These are phyloP conservation scores for Clarias platycephalus DNA, from an alignment of 2,797 vertebrate species.

Conservation along the genomic window DNA sequence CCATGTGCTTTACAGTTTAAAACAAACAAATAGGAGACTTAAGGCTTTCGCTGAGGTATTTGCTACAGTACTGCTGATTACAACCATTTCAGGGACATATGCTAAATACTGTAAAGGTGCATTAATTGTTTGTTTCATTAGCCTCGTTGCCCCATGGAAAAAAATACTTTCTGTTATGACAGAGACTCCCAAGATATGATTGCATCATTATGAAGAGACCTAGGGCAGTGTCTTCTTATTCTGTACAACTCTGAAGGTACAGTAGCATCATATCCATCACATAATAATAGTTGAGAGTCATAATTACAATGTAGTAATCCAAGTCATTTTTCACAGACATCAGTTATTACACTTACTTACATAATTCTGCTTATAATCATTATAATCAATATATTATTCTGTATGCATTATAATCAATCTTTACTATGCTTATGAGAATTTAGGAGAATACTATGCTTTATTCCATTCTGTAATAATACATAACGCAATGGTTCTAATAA, in stretches of 20 bases:
- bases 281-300: not conserved
- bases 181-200: not conserved
- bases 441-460: not conserved
- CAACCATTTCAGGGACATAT: not conserved
- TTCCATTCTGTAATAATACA: too few species aligned
- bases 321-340: not conserved
- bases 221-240: not conserved
- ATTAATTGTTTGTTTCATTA: not conserved
- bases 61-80: conserved; percentile 16
- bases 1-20: conserved; percentile 47
- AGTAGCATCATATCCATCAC: not conserved
- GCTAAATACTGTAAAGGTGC: not conserved
- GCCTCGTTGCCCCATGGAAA: not conserved
- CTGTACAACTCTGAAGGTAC: not conserved
- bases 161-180: not conserved
- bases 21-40: conserved; percentile 48
- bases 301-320: not conserved
- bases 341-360: not conserved
- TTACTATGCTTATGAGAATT: too few species aligned
- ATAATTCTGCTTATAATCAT: not conserved
- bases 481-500: too few species aligned
- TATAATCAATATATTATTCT: too few species aligned
- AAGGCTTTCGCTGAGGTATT: conserved; percentile 36
- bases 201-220: not conserved
- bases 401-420: too few species aligned